Evolutionary conservation across 2,797 vertebrate genomes (phyloP), one percentile per base, ranked within the genome.

Genomic region (Acridotheres tristis): DNA sequence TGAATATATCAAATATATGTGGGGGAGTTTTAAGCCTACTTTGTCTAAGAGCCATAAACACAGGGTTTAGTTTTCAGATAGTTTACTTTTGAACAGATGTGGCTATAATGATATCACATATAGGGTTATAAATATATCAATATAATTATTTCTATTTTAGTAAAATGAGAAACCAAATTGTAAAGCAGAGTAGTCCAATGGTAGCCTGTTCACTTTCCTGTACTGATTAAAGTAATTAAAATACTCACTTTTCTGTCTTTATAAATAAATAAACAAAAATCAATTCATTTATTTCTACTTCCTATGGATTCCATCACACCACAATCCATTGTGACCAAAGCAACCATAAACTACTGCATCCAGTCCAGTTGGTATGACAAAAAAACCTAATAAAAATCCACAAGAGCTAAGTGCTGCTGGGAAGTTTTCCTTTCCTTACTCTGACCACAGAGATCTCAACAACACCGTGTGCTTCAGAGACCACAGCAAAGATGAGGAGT

Each of bases 141-240:
- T 19, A 53, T 30, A 30, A 53, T 53, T 18, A 53, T 30, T 53
- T 30, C 10, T 19, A 75, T 78, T 67, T 76, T 62, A 72, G n/a
- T 30, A 73, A 90, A 90, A 95, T 32, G 14, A 92, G 27, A 59
- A 69, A 78, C 57, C 19, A 65, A 72, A 58, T 40, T 78, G 8
- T 61, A 75, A 77, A 78, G 42, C 29, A 88, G 30, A 53, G 3
- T 17, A 38, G 36, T n/a, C 67, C 29, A 85, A 63, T 73, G 21
- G 36, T 26, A 67, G 22, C 8, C 63, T 38, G 13, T 68, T 91
- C 54, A 30, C 30, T 45, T 88, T 63, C 9, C 45, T 74, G 25
- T 68, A 50, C 11, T 26, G 29, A 74, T 53, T 59, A 59, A 89
- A 85, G 16, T 40, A 57, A 85, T 38, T 63, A 62, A 89, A 80